Evolutionary conservation across 2,888 invertebrate species (phyloP).

Genomic region (Eulithis prunata): DNA sequence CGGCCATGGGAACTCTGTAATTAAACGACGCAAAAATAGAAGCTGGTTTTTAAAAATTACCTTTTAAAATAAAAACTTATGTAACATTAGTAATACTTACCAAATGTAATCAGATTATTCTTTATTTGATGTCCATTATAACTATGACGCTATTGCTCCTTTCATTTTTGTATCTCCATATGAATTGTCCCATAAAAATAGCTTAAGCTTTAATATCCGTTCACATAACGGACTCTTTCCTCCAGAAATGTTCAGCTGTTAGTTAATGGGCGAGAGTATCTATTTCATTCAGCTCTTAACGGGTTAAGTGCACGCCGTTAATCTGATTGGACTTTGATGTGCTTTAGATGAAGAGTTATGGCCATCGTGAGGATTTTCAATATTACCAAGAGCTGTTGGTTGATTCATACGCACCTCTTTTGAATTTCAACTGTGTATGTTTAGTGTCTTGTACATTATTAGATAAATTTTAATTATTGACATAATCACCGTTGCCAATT

Average conservation of each 20-base stretch:
- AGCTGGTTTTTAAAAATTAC: too few relatives aligned
- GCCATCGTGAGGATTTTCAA: constrained; percentile 3
- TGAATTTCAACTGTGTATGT: background rate
- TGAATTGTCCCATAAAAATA: constrained; percentile 8
- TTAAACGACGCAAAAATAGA: too few relatives aligned
- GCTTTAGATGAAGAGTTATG: constrained; percentile 14
- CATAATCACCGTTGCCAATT: too few relatives aligned
- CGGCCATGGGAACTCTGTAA: too few relatives aligned
- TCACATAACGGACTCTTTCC: constrained; percentile 10
- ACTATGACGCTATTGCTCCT: background rate
- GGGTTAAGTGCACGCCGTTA: constrained; percentile 18
- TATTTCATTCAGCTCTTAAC: constrained; percentile 23
- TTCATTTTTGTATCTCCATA: constrained; percentile 9
- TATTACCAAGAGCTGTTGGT: constrained; percentile 7
- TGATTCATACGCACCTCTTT: background rate
- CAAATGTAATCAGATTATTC: background rate
- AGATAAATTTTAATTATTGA: too few relatives aligned
- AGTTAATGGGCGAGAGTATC: constrained; percentile 19
- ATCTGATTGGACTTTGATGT: constrained; percentile 25
- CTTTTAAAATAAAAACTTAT: background rate
- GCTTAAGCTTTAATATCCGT: constrained; percentile 18
- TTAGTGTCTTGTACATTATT: background rate
- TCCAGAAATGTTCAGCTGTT: constrained; percentile 16
- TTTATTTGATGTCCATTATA: background rate
- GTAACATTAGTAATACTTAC: background rate